Evolutionary conservation across 2,888 invertebrate species (phyloP).

Genomic region (Drosophila trichaetosa): DNA sequence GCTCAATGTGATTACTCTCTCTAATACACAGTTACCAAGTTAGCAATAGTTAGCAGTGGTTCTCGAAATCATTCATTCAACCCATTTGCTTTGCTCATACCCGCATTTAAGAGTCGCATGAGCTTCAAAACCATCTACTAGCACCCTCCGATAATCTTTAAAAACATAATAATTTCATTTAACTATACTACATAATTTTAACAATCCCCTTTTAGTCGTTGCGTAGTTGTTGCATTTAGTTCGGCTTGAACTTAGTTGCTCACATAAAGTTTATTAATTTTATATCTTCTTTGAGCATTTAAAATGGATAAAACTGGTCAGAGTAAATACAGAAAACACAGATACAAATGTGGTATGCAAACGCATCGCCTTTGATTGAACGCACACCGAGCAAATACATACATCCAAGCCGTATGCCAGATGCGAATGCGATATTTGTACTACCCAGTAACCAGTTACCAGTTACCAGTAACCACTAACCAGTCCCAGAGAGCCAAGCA

Average conservation of each 20-base stretch:
- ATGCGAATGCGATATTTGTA: constrained; percentile 32
- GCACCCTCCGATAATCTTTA: constrained; percentile 1
- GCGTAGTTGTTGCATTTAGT: constrained; percentile 70
- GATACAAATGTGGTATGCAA: constrained; percentile 30
- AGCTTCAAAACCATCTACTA: constrained; percentile 15
- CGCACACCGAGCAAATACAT: constrained; percentile 28
- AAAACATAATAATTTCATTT: constrained; percentile 12
- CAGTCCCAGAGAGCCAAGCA: constrained; percentile 38
- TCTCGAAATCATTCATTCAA: constrained; percentile 25
- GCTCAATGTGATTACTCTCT: background rate
- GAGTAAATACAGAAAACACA: constrained; percentile 32
- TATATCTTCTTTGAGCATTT: constrained; percentile 75
- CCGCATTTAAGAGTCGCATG: constrained; percentile 41
- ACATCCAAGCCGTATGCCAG: constrained; percentile 35
- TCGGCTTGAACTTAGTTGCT: constrained; percentile 70
- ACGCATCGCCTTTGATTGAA: constrained; percentile 56
- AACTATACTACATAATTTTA: constrained; percentile 6
- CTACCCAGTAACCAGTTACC: constrained; percentile 10
- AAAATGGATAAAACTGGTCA: constrained; percentile 50
- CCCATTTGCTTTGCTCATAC: constrained; percentile 43
- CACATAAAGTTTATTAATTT: constrained; percentile 77
- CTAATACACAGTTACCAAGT: background rate
- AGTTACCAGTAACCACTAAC: constrained; percentile 17
- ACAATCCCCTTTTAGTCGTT: constrained; percentile 41
- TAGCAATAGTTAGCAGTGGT: too few relatives aligned